Base-by-base conservation (phyloP, 2,113 vertebrate species). In the Catagonus wagneri region DNA sequence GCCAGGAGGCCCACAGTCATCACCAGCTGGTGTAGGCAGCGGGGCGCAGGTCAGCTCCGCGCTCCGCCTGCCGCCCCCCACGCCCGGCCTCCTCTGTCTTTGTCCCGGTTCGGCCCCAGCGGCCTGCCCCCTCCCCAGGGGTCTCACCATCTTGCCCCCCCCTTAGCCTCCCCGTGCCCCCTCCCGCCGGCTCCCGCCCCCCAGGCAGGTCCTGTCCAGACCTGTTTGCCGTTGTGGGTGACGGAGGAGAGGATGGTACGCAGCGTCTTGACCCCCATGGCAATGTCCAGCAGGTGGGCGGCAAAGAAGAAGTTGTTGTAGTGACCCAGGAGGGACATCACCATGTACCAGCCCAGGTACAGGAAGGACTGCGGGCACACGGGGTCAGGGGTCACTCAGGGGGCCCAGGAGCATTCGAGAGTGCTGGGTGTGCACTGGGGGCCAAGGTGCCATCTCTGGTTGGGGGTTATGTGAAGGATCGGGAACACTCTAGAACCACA, bases 301-400 rank as follows among this genome's bases (percentile, higher is more conserved):
- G 99, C 99, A 0, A 98, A 99, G 99, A 99, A 99, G 98, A 99
- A 99, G 98, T 99, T 99, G 98, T 99, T 99, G 98, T 99, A 99
- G 98, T 99, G 99, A 4, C 99, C 99, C 0, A 99, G 99, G 92
- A 99, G 63, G 22, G 99, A 99, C 99, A 99, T 99, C 54, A 99
- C 96, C 98, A 98, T 95, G 98, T 99, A 99, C 99, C 99, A 99
- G 78, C 98, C 98, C 98, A 99, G 98, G 97, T 99, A 99, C 11
- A 99, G 98, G 98, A 99, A 99, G 4, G 99, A 99, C 99, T 99
- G 93, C 4, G 50, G 87, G 27, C 14, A 34, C 61, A 96, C 25
- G 0, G 19, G 58, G 29, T 27, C n/a, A 22, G 34, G 4, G 20
- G 15, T 13, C 11, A 36, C 2, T 32, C 15, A 1, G 14, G 54